phyloP scores from a whole-genome alignment of 2,113 vertebrate genomes.

The Channa argus region DNA sequence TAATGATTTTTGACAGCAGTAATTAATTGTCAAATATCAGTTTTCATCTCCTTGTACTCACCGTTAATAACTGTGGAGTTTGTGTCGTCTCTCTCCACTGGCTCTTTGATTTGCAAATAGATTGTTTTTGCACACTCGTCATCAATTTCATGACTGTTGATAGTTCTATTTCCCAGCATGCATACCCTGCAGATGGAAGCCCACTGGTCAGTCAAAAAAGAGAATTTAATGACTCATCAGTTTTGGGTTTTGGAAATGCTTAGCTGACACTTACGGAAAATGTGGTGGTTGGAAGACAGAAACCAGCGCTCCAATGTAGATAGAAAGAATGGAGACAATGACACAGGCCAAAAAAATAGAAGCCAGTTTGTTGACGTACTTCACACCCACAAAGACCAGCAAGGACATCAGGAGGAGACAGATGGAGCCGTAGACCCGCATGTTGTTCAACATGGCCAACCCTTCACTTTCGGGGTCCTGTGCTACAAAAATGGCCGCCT shows the following conservation, averaged over 20 bases:
- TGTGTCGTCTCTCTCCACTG: background rate
- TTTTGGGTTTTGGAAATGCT: rapidly evolving
- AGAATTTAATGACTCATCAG: too few relatives aligned
- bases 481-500: constrained; percentile 86
- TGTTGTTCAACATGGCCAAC: constrained; percentile 91
- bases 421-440: constrained; percentile 91
- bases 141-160: constrained; percentile 81
- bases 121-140: constrained; percentile 80
- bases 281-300: constrained; percentile 88
- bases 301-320: constrained; percentile 90
- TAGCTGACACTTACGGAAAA: constrained; percentile 83
- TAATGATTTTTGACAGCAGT: background rate
- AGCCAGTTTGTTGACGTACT: constrained; percentile 94
- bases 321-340: constrained; percentile 91
- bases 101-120: constrained; percentile 7
- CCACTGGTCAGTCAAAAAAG: background rate
- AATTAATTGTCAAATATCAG: background rate
- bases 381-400: constrained; percentile 92
- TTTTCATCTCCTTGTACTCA: background rate
- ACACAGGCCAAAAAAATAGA: constrained; percentile 92
- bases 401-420: constrained; percentile 90
- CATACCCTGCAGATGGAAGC: constrained; percentile 83
- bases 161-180: constrained; percentile 90
- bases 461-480: constrained; percentile 79
- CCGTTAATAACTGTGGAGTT: constrained; percentile 52